phyloP scores from a whole-genome alignment of 2,888 invertebrate species.

The Callosobruchus maculatus region DNA sequence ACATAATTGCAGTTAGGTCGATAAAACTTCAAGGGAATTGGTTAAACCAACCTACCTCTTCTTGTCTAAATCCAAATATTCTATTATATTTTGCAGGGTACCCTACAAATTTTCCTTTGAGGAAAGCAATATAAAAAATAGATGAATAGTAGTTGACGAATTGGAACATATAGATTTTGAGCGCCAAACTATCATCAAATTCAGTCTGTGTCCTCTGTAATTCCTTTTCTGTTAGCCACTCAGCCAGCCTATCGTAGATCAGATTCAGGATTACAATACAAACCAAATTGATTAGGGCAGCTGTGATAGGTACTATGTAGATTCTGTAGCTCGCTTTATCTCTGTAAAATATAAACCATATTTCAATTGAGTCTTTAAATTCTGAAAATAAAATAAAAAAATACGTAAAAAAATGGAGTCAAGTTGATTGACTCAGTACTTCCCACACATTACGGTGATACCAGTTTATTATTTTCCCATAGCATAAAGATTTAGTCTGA shows the following conservation, averaged over 20 bases:
- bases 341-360: slow-evolving; percentile 44
- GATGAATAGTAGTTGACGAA: slow-evolving; percentile 88
- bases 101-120: slow-evolving; percentile 75
- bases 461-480: too few species aligned
- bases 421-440: too few species aligned
- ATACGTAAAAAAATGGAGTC: too few species aligned
- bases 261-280: slow-evolving; percentile 74
- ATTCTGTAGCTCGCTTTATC: slow-evolving; percentile 56
- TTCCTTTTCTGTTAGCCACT: slow-evolving; percentile 69
- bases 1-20: too few species aligned
- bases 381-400: neutral
- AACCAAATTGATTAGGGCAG: slow-evolving; percentile 72
- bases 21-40: too few species aligned
- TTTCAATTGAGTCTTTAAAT: neutral
- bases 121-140: slow-evolving; percentile 79
- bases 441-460: too few species aligned
- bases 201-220: slow-evolving; percentile 77
- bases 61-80: slow-evolving; percentile 66
- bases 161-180: slow-evolving; percentile 84
- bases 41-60: slow-evolving; percentile 53
- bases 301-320: slow-evolving; percentile 69
- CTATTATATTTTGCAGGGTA: slow-evolving; percentile 74
- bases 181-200: slow-evolving; percentile 80
- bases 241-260: slow-evolving; percentile 63
- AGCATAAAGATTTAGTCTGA: too few species aligned